Evolutionary conservation across 2,888 invertebrate genomes (phyloP).

Genomic region (Eristalinus aeneus): DNA sequence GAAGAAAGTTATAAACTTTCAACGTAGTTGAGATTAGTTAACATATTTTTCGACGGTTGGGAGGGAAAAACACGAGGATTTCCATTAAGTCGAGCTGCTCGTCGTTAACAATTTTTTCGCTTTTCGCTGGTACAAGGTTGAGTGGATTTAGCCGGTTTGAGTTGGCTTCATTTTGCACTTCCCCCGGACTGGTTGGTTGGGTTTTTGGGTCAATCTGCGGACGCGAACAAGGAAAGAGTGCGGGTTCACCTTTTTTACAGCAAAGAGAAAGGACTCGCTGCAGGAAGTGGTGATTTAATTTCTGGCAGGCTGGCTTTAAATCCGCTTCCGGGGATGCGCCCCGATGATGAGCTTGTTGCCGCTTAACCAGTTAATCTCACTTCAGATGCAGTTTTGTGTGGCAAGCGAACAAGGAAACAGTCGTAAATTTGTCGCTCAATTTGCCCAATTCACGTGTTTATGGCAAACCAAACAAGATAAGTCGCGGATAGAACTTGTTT

Average conservation of each 20-base stretch:
- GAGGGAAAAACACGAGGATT: background rate
- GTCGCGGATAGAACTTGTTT: background rate
- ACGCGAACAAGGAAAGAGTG: background rate
- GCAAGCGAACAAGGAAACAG: background rate
- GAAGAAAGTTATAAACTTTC: slow-evolving; percentile 44
- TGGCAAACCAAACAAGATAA: background rate
- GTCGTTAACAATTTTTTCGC: slow-evolving; percentile 4
- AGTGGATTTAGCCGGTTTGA: slow-evolving; percentile 4
- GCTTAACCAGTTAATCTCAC: too few relatives aligned
- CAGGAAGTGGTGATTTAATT: background rate
- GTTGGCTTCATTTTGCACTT: slow-evolving; percentile 1
- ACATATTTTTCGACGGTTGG: slow-evolving; percentile 22
- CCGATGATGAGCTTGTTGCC: too few relatives aligned
- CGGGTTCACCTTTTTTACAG: background rate
- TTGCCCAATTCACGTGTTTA: background rate
- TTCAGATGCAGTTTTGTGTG: too few relatives aligned
- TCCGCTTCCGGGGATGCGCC: too few relatives aligned
- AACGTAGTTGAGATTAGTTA: slow-evolving; percentile 41
- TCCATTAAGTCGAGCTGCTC: slow-evolving; percentile 13
- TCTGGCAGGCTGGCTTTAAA: background rate
- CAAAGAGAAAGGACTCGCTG: background rate
- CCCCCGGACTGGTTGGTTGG: background rate
- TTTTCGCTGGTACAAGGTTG: slow-evolving; percentile 1
- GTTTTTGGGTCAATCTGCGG: background rate
- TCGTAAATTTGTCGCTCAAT: background rate